Conservation (phyloP, 2,797 vertebrate species). For the Xiphophorus birchmanni region DNA sequence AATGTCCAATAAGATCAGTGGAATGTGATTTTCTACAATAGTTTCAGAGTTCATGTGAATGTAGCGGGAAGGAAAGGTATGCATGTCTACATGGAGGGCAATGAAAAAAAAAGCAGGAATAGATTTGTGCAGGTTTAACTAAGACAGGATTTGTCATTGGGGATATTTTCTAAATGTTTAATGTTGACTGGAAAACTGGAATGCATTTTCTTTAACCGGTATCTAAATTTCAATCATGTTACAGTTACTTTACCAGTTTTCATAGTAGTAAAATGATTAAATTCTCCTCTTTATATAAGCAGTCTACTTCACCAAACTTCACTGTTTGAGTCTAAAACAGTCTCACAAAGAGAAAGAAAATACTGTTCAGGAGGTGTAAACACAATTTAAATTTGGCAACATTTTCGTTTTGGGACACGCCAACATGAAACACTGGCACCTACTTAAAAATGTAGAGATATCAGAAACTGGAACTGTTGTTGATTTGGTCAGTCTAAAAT, state of each 20-base stretch:
- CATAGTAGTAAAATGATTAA: slow-evolving; percentile 18
- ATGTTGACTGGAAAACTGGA: slow-evolving; percentile 44
- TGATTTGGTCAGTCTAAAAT: slow-evolving; percentile 69
- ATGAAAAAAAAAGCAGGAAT: slow-evolving; percentile 22
- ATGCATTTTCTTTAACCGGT: slow-evolving; percentile 26
- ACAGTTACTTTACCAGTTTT: background rate
- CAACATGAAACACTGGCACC: slow-evolving; percentile 64
- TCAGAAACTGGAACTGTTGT: slow-evolving; percentile 38
- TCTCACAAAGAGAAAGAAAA: slow-evolving; percentile 62
- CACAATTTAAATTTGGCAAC: slow-evolving; percentile 77
- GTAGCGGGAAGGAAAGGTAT: slow-evolving; percentile 42
- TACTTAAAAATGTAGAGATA: slow-evolving; percentile 57
- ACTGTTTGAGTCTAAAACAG: slow-evolving; percentile 48
- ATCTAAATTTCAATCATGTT: slow-evolving; percentile 9
- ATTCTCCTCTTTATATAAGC: slow-evolving; percentile 27
- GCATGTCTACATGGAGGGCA: slow-evolving; percentile 40
- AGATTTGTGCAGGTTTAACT: slow-evolving; percentile 46
- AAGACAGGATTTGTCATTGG: slow-evolving; percentile 37
- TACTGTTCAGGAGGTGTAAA: slow-evolving; percentile 71
- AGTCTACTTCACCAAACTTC: slow-evolving; percentile 35
- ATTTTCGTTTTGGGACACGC: slow-evolving; percentile 38
- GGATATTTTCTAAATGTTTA: slow-evolving; percentile 15
- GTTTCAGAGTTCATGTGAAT: slow-evolving; percentile 47
- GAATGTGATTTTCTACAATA: slow-evolving; percentile 53
- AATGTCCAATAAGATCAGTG: slow-evolving; percentile 44